phyloP scores from a whole-genome alignment of 2,888 invertebrate species.

The Endotricha flammealis region DNA sequence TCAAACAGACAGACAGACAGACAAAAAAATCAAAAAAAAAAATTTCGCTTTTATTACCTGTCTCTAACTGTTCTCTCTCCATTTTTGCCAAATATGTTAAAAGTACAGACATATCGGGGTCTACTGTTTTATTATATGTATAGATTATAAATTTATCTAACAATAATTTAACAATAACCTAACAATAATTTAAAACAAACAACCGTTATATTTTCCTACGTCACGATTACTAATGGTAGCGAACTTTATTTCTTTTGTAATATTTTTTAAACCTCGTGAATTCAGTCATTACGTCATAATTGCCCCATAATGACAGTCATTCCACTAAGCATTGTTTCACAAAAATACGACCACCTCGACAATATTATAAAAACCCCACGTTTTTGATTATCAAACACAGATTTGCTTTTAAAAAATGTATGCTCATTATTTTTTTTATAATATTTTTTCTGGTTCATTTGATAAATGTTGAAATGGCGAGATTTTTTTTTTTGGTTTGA shows the following conservation, averaged over 20 bases:
- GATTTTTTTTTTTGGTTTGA: too few relatives aligned
- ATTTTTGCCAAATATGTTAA: too few relatives aligned
- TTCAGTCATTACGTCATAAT: constrained; percentile 60
- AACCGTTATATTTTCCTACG: constrained; percentile 21
- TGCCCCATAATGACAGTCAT: constrained; percentile 51
- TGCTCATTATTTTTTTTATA: constrained; percentile 12
- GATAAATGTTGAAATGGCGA: too few relatives aligned
- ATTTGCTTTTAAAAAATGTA: constrained; percentile 22
- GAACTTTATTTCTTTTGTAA: constrained; percentile 48
- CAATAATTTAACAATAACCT: too few relatives aligned
- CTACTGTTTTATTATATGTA: too few relatives aligned
- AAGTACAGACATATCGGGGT: too few relatives aligned
- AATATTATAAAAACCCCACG: constrained; percentile 7
- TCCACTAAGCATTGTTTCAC: constrained; percentile 32
- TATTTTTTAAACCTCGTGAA: constrained; percentile 40
- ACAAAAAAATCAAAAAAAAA: too few relatives aligned
- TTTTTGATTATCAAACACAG: constrained; percentile 19
- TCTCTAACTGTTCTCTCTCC: too few relatives aligned
- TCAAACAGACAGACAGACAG: too few relatives aligned
- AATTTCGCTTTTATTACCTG: too few relatives aligned
- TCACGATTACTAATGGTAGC: constrained; percentile 43
- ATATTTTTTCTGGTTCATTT: constrained; percentile 9
- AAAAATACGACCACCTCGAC: constrained; percentile 3
- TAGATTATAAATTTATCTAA: too few relatives aligned
- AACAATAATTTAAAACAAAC: constrained; percentile 12